A percentile compares a stretch with the other conserved stretches of the same genome.
These are phyloP conservation scores for Cnemophilus loriae DNA, from an alignment of 2,113 vertebrate genomes.

Conservation along the genomic window DNA sequence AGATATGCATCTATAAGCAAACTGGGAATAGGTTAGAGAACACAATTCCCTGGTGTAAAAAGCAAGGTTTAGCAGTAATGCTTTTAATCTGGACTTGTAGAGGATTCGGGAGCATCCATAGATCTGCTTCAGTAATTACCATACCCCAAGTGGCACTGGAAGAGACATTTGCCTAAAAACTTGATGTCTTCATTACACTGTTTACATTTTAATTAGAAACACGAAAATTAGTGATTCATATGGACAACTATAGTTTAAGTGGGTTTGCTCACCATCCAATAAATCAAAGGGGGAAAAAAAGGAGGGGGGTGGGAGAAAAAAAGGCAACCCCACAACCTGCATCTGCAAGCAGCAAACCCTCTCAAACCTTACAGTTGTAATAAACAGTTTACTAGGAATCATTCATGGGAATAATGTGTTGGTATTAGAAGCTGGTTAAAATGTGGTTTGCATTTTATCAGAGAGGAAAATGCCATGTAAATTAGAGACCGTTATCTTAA, in stretches of 20 bases:
- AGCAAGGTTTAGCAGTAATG: constrained; percentile 92
- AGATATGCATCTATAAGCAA: constrained; percentile 73
- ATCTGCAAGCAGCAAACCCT: neutral
- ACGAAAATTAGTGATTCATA: constrained; percentile 87
- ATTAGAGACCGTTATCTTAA: constrained; percentile 66
- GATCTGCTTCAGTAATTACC: constrained; percentile 97
- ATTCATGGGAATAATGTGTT: constrained; percentile 67
- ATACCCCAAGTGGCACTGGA: constrained; percentile 91
- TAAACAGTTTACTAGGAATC: constrained; percentile 72
- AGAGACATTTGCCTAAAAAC: constrained; percentile 96
- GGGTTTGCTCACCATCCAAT: constrained; percentile 74
- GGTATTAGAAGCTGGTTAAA: constrained; percentile 68
- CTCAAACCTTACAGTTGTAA: constrained; percentile 41
- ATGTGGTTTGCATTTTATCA: constrained; percentile 66
- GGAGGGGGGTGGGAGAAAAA: neutral
- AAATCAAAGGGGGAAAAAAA: constrained; percentile 57
- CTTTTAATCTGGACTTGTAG: constrained; percentile 96
- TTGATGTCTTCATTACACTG: constrained; percentile 97
- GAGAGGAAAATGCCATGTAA: constrained; percentile 65
- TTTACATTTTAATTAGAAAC: constrained; percentile 99
- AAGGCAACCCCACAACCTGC: neutral
- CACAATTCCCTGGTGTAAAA: constrained; percentile 87
- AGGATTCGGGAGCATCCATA: constrained; percentile 90
- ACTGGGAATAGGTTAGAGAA: constrained; percentile 87
- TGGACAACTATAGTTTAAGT: constrained; percentile 79